Base-by-base conservation (phyloP, 2,113 vertebrate genomes). In the Australoheros scitulus region DNA sequence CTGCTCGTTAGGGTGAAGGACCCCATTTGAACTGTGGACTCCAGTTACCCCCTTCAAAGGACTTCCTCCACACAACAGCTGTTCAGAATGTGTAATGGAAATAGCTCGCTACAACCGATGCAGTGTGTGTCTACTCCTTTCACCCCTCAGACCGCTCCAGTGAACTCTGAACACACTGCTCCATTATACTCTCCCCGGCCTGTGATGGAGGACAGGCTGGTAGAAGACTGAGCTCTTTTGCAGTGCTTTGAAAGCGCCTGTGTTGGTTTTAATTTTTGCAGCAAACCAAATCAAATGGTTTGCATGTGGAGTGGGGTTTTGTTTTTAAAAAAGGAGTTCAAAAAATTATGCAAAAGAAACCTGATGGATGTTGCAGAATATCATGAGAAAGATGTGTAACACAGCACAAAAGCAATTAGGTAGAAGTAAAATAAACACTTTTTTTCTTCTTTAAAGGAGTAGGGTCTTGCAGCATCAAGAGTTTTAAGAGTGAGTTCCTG, bases 41-140 rank as follows among this genome's bases (percentile, higher is more conserved):
- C 88, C 68, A 59, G 82, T 88, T 89, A 87, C 81, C 38, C 77
- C 88, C 88, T 92, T 94, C 90, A 94, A 94, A 95, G 87, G 77
- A 92, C 88, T 93, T 94, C 93, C 90, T 94, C 83, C 80, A 59
- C 83, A 86, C 86, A 93, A 89, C 87, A 93, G 93, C 92, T 93
- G 94, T 91, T 92, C 88, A 80, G 91, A 92, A 91, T 90, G 86
- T 88, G 90, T 90, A 92, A 93, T 93, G 85, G 90, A 88, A 90
- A 84, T 61, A 38, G 80, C 79, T 87, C 56, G 55, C 85, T 84
- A 59, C 76, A 82, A 87, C 84, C 80, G 36, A 77, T 29, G 1
- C 61, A 26, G 85, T 50, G 80, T 85, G 83, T 70, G 84, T 91
- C 78, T 82, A 10, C 85, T 82, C 83, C 79, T 82, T 84, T 84